Evolutionary conservation across 2,888 invertebrate species (phyloP), one percentile per base, ranked within the genome.

Genomic region (Mythimna vitellina): DNA sequence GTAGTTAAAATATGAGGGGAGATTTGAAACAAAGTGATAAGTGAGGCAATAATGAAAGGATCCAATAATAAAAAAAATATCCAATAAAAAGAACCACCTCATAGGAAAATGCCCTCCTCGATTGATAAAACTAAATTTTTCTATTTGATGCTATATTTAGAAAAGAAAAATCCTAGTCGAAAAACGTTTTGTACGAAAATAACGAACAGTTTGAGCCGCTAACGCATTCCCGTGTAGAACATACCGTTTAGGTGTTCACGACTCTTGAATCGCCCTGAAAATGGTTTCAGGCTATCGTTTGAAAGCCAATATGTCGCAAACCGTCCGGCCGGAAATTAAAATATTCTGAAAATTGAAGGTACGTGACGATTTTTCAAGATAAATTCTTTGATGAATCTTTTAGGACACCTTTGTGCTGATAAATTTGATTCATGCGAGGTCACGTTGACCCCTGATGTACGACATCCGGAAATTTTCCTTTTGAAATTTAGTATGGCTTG

Each of bases 291-390:
- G 57, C 58, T 63, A 42, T 68, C 73, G 80, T 73, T 61, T 73
- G 73, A 84, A 81, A 76, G 65, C 67, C 84, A 84, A 85, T 84
- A 84, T 80, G 85, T 82, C 84, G 73, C 73, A 46, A 64, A 66
- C 71, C 70, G 80, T 75, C 78, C 74, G 70, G 42, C 83, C 89
- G 89, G 89, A 90, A 89, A 89, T 90, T 89, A 89, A 89, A 88
- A 88, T 87, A 84, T 84, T 87, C 83, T 76, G 76, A 73, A 86
- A 78, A 83, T 81, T 78, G 80, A 76, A 74, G 81, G 76, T 73
- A 82, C 73, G 78, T 76, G 80, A 73, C 70, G 64, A 85, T 85
- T 83, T 84, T 83, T 73, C 76, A 68, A 67, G 73, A 82, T 72
- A 78, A 76, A 78, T 65, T 80, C 61, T 81, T 79, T 77, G 75